phyloP scores from a whole-genome alignment of 1,140 invertebrate species.

The Gonioctena quinquepunctata region DNA sequence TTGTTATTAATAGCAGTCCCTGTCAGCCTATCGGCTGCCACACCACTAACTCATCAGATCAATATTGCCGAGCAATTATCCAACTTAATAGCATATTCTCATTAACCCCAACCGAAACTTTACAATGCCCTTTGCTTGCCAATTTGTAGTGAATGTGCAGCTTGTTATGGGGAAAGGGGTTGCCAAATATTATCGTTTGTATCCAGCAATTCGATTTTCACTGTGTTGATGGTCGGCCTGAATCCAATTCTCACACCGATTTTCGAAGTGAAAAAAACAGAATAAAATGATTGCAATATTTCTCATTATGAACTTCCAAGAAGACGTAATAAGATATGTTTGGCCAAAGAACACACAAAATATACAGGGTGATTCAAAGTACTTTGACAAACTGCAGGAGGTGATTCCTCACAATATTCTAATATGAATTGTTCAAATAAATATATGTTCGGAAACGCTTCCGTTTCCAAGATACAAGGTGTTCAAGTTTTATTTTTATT shows the following conservation, averaged over 20 bases:
- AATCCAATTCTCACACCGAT: background rate
- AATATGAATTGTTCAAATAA: too few relatives aligned
- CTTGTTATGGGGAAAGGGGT: conserved; percentile 9
- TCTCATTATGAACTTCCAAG: too few relatives aligned
- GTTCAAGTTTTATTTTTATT: too few relatives aligned
- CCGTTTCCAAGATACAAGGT: too few relatives aligned
- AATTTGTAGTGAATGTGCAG: conserved; percentile 35
- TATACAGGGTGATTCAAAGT: too few relatives aligned
- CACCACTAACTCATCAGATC: conserved; percentile 46
- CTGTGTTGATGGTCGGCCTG: conserved; percentile 13
- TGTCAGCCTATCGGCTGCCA: conserved; percentile 43
- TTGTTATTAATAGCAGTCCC: conserved; percentile 50
- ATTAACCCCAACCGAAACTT: conserved; percentile 46
- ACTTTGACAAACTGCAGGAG: too few relatives aligned
- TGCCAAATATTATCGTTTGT: background rate
- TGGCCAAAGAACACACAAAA: too few relatives aligned
- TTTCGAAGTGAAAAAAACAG: conserved; percentile 38
- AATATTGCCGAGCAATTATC: conserved; percentile 48
- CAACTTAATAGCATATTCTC: conserved; percentile 49
- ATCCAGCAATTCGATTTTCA: background rate
- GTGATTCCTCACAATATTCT: too few relatives aligned
- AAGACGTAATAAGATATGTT: too few relatives aligned
- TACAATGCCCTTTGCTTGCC: conserved; percentile 38
- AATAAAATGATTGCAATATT: too few relatives aligned
- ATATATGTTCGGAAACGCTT: too few relatives aligned